Evolutionary conservation across 2,113 vertebrate genomes (phyloP), one percentile per base, ranked within the genome.

Genomic region (Neogobius melanostomus): DNA sequence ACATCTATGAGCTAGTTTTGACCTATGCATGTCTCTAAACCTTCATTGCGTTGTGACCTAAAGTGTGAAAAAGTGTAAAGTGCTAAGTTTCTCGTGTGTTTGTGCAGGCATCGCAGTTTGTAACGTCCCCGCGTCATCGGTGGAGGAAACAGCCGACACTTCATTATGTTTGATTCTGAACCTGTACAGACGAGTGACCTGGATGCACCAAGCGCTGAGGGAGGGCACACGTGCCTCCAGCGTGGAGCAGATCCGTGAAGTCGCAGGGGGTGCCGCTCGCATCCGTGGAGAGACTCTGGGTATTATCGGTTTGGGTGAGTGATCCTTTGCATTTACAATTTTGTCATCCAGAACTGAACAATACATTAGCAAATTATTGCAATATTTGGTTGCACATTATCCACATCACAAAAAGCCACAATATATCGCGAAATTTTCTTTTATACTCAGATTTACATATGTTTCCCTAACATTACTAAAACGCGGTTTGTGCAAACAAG

Each of bases 91-190:
- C 54, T 11, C 11, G 6, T 1, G 5, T 0, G 0, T 48, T 47
- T 69, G 80, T 73, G 44, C 83, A 96, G 95, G 95, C 64, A 96
- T 96, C 66, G 95, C 95, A 0, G 95, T 96, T 79, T 96, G 95
- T 85, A 96, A 96, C 68, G 92, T 96, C 75, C 95, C 95, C 48
- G 93, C 95, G 12, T 90, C 94, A 11, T 96, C 95, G 1, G 95
- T 96, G 84, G 95, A 96, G 84, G 95, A 96, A 89, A 96, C 95
- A 0, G 95, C 95, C 11, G 95, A 96, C 85, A 96, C 95, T 6
- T 95, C 95, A 16, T 92, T 96, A 77, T 96, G 95, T 89, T 94
- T 95, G 82, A 95, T 96, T 79, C 88, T 96, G 72, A 96, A 96
- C 89, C 91, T 96, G 66, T 96, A 96, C 90, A 93, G 95, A 67